These are phyloP conservation scores for Nyctibius grandis DNA, from an alignment of 2,797 vertebrate genomes.

Conservation along the genomic window DNA sequence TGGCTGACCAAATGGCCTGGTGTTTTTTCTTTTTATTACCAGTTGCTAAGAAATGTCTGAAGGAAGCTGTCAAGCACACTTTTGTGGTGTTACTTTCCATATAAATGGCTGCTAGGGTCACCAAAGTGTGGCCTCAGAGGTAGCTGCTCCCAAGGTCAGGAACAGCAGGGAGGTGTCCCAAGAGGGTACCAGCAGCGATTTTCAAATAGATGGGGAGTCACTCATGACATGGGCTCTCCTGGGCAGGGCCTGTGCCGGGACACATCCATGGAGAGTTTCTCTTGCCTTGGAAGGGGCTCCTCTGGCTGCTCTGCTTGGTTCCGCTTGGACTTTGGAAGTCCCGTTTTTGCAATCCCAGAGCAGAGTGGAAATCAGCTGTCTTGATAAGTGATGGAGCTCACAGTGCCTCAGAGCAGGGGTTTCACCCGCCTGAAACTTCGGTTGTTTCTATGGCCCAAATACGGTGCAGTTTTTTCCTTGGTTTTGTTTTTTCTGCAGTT, in stretches of 20 bases:
- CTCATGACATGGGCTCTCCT: background rate
- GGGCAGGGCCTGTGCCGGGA: background rate
- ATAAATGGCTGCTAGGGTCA: background rate
- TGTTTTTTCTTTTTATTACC: background rate
- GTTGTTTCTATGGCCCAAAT: background rate
- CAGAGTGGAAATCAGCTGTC: background rate
- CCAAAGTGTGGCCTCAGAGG: background rate
- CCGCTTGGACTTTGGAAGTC: accelerated
- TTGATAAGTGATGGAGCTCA: background rate
- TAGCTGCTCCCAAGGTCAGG: background rate
- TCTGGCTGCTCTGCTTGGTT: background rate
- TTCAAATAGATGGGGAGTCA: background rate
- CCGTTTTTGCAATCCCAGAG: accelerated
- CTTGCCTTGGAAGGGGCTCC: background rate
- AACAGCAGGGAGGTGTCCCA: background rate
- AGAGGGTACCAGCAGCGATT: accelerated
- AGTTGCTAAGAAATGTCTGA: background rate
- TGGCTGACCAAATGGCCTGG: background rate
- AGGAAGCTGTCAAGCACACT: background rate
- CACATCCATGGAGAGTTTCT: accelerated
- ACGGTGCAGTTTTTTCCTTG: accelerated
- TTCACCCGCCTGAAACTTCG: accelerated
- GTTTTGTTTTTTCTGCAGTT: background rate
- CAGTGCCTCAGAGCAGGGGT: background rate
- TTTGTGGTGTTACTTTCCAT: background rate